These are phyloP conservation scores for Scaptomyza reducta DNA, from an alignment of 2,888 invertebrate genomes.

Conservation along the genomic window DNA sequence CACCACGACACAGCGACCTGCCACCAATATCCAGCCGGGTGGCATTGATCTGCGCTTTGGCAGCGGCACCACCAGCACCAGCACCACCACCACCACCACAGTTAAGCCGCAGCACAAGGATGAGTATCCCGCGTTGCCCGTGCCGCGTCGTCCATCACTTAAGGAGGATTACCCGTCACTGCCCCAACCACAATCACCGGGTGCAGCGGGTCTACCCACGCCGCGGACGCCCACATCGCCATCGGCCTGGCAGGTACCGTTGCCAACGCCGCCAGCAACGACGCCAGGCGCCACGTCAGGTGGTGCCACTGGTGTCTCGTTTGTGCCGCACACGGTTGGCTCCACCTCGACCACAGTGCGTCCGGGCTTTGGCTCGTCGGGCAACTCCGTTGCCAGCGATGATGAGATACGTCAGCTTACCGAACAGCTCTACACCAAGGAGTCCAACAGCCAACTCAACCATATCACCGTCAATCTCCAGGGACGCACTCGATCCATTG, in stretches of 20 bases:
- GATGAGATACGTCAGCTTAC: slow-evolving; percentile 88
- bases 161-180: slow-evolving; percentile 80
- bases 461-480: slow-evolving; percentile 90
- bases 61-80: slow-evolving; percentile 38
- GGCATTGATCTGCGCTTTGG: slow-evolving; percentile 66
- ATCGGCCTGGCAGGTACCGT: slow-evolving; percentile 65
- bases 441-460: slow-evolving; percentile 89
- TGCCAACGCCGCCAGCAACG: slow-evolving; percentile 56
- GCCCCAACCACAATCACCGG: slow-evolving; percentile 70
- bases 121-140: slow-evolving; percentile 77
- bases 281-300: not conserved
- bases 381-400: slow-evolving; percentile 86
- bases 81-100: slow-evolving; percentile 48
- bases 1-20: slow-evolving; percentile 56
- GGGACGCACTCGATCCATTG: slow-evolving; percentile 89
- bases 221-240: slow-evolving; percentile 50
- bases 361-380: slow-evolving; percentile 76
- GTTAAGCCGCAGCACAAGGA: slow-evolving; percentile 68
- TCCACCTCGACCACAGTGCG: slow-evolving; percentile 70
- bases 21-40: slow-evolving; percentile 20
- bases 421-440: slow-evolving; percentile 89
- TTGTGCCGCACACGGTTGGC: slow-evolving; percentile 71
- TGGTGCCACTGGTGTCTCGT: slow-evolving; percentile 62
- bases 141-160: slow-evolving; percentile 58
- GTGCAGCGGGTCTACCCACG: slow-evolving; percentile 29